Percentiles rank a stretch among this genome's conserved stretches.
phyloP scores from a whole-genome alignment of 2,113 vertebrate species.

The Rhagologus leucostigma region DNA sequence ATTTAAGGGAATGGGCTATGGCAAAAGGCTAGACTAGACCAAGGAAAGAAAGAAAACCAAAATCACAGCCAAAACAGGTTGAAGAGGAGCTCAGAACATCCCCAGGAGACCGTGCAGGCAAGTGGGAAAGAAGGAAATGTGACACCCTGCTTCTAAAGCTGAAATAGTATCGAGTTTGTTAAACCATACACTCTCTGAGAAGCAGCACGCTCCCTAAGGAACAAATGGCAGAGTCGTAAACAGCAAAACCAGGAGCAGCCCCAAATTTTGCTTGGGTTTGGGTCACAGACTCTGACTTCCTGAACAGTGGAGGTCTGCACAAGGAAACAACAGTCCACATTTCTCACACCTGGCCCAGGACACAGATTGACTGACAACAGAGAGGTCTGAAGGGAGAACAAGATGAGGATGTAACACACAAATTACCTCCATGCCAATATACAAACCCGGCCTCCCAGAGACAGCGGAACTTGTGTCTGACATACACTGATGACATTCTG shows the following conservation, averaged over 20 bases:
- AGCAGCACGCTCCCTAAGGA: neutral
- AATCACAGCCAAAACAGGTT: neutral
- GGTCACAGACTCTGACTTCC: neutral
- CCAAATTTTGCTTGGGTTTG: neutral
- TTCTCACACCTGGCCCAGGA: neutral
- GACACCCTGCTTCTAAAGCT: neutral
- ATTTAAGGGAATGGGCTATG: neutral
- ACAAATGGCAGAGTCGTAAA: neutral
- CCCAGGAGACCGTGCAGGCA: neutral
- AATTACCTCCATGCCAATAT: fast-evolving
- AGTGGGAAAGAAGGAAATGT: neutral
- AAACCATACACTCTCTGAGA: neutral
- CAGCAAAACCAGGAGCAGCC: neutral
- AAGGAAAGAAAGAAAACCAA: neutral
- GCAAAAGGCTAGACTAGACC: neutral
- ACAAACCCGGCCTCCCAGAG: neutral
- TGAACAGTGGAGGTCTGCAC: fast-evolving
- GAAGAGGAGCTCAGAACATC: neutral
- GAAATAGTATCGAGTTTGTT: neutral
- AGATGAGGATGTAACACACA: neutral
- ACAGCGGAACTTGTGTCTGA: neutral
- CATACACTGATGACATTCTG: neutral
- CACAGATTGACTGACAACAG: neutral
- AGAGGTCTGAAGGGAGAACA: neutral
- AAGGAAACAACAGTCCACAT: fast-evolving